phyloP scores from a whole-genome alignment of 2,888 invertebrate species.

The Anoplius nigerrimus region DNA sequence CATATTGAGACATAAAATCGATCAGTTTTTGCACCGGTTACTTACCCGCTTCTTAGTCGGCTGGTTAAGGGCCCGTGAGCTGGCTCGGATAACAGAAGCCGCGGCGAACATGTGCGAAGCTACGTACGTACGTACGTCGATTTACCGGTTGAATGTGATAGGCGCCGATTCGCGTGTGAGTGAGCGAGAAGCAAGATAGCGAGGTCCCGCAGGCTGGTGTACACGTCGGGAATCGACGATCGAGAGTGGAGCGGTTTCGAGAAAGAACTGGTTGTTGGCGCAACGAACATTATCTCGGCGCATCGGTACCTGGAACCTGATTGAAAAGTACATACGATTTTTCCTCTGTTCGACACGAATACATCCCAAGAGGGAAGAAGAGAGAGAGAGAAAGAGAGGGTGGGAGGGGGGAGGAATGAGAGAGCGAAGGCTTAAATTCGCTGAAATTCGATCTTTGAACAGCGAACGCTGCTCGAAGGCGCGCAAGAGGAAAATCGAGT shows the following conservation, averaged over 20 bases:
- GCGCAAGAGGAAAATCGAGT: too few species aligned
- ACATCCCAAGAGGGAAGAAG: background rate
- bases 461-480: too few species aligned
- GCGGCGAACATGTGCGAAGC: constrained; percentile 49
- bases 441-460: too few species aligned
- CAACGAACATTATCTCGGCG: constrained; percentile 40
- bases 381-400: background rate
- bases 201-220: constrained; percentile 7
- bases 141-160: constrained; percentile 22
- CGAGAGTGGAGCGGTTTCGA: constrained; percentile 28
- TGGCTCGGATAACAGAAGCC: constrained; percentile 39
- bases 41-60: constrained; percentile 36
- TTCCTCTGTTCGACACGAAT: background rate
- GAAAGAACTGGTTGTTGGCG: constrained; percentile 47
- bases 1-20: constrained; percentile 63
- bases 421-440: too few species aligned
- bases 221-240: constrained; percentile 42
- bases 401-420: too few species aligned
- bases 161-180: constrained; percentile 26
- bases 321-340: background rate
- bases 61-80: background rate
- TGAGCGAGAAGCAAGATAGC: background rate
- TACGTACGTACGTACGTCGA: constrained; percentile 35
- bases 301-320: background rate
- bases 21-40: constrained; percentile 55